These are phyloP conservation scores for Aurelia aurita complex sp. Pacific DNA, from an alignment of 30 jellyfish, hydroid and myxozoan species.

Conservation along the genomic window DNA sequence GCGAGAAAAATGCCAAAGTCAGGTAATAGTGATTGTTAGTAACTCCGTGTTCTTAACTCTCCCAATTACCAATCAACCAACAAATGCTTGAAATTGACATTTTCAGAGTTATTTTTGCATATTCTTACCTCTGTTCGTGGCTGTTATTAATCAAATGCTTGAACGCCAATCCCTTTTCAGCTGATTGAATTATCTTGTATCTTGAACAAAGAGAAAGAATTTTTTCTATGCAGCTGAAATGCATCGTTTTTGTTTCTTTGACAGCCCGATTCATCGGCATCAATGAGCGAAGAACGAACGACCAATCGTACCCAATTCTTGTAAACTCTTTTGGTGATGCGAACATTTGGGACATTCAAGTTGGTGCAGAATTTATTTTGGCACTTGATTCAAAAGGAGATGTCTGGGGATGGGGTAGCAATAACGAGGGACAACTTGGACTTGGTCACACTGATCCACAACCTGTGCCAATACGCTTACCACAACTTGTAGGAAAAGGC, in stretches of 20 bases:
- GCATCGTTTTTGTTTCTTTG: neutral
- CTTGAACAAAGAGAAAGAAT: too few species aligned
- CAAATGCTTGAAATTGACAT: too few species aligned
- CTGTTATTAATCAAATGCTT: too few species aligned
- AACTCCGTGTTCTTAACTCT: too few species aligned
- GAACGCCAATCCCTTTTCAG: too few species aligned
- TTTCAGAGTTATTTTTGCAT: too few species aligned
- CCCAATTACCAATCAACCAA: too few species aligned
- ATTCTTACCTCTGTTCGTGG: too few species aligned
- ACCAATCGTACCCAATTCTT: slow-evolving; percentile 57
- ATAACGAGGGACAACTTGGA: slow-evolving; percentile 85
- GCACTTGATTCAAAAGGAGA: slow-evolving; percentile 81
- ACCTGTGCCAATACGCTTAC: slow-evolving; percentile 64
- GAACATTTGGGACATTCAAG: slow-evolving; percentile 77
- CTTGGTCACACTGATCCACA: slow-evolving; percentile 74
- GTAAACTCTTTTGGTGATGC: slow-evolving; percentile 67
- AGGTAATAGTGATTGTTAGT: too few species aligned
- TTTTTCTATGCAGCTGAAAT: too few species aligned
- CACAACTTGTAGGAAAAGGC: slow-evolving; percentile 61
- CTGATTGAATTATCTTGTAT: too few species aligned
- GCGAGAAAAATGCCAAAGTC: too few species aligned
- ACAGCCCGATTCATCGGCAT: slow-evolving; percentile 72
- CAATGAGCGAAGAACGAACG: slow-evolving; percentile 41
- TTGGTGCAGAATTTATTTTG: slow-evolving; percentile 75
- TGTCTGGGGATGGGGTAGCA: slow-evolving; percentile 96